phyloP scores from a whole-genome alignment of 2,113 vertebrate species.

The Bubo bubo region DNA sequence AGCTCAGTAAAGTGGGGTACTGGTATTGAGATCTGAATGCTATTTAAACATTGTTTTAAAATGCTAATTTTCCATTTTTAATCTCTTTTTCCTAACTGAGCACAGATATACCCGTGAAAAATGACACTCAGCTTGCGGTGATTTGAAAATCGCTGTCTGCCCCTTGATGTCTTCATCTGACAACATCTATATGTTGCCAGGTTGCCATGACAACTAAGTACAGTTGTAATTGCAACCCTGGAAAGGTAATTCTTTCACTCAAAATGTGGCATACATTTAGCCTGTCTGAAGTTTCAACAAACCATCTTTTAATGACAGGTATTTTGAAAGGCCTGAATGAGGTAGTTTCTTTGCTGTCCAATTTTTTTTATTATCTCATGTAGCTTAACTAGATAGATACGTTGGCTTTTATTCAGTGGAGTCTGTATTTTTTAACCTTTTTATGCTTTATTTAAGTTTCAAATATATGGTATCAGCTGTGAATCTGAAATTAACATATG shows the following conservation, averaged over 20 bases:
- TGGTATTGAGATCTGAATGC: background rate
- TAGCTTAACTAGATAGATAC: constrained; percentile 24
- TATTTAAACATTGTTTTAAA: constrained; percentile 34
- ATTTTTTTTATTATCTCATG: background rate
- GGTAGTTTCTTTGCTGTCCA: constrained; percentile 63
- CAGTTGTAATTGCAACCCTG: constrained; percentile 77
- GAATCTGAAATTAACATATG: constrained; percentile 28
- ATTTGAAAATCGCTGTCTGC: constrained; percentile 72
- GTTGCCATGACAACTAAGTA: constrained; percentile 80
- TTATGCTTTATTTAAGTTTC: constrained; percentile 31
- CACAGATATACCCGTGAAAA: constrained; percentile 20
- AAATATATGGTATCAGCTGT: background rate
- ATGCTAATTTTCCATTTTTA: constrained; percentile 19
- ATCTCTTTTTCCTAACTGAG: background rate
- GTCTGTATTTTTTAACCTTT: constrained; percentile 59
- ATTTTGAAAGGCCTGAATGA: constrained; percentile 79
- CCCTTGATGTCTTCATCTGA: constrained; percentile 77
- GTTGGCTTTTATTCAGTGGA: constrained; percentile 18
- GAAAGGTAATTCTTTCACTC: constrained; percentile 79
- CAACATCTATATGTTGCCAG: constrained; percentile 78
- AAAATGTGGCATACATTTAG: constrained; percentile 76
- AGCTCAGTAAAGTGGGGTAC: background rate
- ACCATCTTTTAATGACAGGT: constrained; percentile 76
- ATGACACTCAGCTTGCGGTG: constrained; percentile 64
- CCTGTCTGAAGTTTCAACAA: constrained; percentile 82